Conservation (phyloP, 1,140 invertebrate species). For the Potamilus streckersoni region DNA sequence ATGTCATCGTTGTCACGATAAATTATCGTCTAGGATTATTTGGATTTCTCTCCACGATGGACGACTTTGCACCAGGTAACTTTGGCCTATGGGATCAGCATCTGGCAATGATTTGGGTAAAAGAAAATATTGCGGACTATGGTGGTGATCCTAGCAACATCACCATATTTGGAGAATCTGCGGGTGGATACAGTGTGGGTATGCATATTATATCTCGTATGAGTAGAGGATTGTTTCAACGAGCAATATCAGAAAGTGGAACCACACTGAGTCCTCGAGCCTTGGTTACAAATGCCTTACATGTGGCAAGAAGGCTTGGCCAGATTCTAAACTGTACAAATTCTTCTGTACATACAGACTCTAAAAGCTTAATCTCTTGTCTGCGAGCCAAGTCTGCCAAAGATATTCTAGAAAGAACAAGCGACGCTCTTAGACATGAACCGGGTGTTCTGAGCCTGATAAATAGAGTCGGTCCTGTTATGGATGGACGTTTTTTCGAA, state of each 20-base stretch:
- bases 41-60: slow-evolving; percentile 78
- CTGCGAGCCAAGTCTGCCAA: slow-evolving; percentile 2
- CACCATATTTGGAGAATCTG: slow-evolving; percentile 94
- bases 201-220: slow-evolving; percentile 73
- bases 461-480: slow-evolving; percentile 28
- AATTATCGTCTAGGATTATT: slow-evolving; percentile 85
- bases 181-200: slow-evolving; percentile 91
- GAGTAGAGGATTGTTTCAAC: slow-evolving; percentile 27
- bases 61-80: slow-evolving; percentile 57
- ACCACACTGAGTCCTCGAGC: slow-evolving; percentile 13
- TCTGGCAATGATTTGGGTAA: slow-evolving; percentile 80
- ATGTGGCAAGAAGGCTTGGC: slow-evolving; percentile 2
- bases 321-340: slow-evolving; percentile 11
- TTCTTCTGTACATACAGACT: not conserved
- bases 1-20: slow-evolving; percentile 83
- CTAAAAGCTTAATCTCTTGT: slow-evolving; percentile 17
- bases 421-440: not conserved
- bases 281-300: slow-evolving; percentile 4
- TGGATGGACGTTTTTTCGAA: slow-evolving; percentile 36
- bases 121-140: slow-evolving; percentile 88
- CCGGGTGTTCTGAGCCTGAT: slow-evolving; percentile 1
- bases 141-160: slow-evolving; percentile 94
- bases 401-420: slow-evolving; percentile 5
- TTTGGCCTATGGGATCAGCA: slow-evolving; percentile 79
- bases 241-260: slow-evolving; percentile 32